Base-by-base conservation (phyloP, 2,888 invertebrate genomes). In the Diplolepis rosae region DNA sequence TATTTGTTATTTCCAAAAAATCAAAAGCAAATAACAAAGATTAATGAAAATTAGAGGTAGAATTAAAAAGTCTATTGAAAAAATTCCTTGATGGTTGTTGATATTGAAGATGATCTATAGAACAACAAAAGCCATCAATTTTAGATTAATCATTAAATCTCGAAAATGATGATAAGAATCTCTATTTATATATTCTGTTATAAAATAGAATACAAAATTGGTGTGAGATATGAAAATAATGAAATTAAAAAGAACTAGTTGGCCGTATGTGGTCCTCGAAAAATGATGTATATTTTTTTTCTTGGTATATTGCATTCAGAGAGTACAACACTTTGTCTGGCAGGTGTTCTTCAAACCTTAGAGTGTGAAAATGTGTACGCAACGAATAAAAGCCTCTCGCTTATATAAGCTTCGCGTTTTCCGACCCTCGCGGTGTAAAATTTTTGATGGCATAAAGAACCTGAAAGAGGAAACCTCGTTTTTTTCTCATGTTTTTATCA, bases 381-480 rank as follows among this genome's bases (percentile, higher is more conserved):
- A 61, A 39, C 39, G 24, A 61, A 39, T 61, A 24, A 61, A 61
- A 39, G 32, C 30, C 30, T 35, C 39, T 61, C 24, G 22, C n/a
- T 56, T 56, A 35, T 35, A 56, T 61, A 61, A 61, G 61, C 35
- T 22, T 39, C 61, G 61, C 39, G 61, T 39, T 61, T 61, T 61
- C 39, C 61, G 35, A 61, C 61, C 61, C 61, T 35, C 39, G 61
- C 39, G 39, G 61, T 39, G 61, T 61, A 39, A 61, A 61, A 61
- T 39, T 35, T 39, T 61, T 13, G 24, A 61, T 24, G 61, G 18
- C n/a, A 39, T 61, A 61, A 61, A 61, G 61, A 61, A 61, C 39
- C 24, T 61, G 61, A 61, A 39, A 61, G 61, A n/a, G 35, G 39
- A 61, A 35, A 61, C 22, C 24, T 61, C 61, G 18, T 18, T 22